phyloP scores from a whole-genome alignment of 2,113 vertebrate species.

The Centropus unirufus region DNA sequence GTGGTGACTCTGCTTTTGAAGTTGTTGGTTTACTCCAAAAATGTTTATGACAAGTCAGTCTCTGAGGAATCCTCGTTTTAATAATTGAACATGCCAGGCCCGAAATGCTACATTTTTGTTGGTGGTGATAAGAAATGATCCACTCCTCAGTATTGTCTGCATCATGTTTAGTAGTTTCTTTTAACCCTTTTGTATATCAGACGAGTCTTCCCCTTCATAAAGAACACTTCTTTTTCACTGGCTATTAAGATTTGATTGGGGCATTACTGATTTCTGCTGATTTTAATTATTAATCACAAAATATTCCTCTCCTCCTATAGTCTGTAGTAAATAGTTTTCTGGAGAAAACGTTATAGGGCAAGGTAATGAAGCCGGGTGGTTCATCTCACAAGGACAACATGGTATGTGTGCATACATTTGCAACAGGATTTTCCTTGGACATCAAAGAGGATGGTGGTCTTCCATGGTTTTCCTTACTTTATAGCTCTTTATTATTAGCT shows the following conservation, averaged over 20 bases:
- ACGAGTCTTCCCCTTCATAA: not conserved
- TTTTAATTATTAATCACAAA: not conserved
- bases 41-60: not conserved
- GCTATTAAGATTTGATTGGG: not conserved
- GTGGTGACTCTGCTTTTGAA: not conserved
- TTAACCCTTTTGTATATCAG: not conserved
- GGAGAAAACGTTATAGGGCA: not conserved
- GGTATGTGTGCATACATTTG: not conserved
- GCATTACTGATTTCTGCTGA: not conserved
- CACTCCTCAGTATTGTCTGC: not conserved
- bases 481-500: not conserved
- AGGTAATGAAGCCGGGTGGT: not conserved
- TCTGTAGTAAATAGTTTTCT: not conserved
- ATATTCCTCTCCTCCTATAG: not conserved
- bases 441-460: not conserved
- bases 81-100: constrained; percentile 12
- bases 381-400: not conserved
- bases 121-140: not conserved
- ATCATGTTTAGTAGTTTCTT: not conserved
- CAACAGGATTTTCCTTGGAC: not conserved
- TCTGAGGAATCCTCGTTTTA: not conserved
- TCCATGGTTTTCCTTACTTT: not conserved
- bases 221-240: not conserved
- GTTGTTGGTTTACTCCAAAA: constrained; percentile 8
- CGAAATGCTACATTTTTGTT: not conserved